Percentiles rank a stretch among this genome's conserved stretches.
Conservation (phyloP, 2,113 vertebrate species). For the Mormoops blainvillei region DNA sequence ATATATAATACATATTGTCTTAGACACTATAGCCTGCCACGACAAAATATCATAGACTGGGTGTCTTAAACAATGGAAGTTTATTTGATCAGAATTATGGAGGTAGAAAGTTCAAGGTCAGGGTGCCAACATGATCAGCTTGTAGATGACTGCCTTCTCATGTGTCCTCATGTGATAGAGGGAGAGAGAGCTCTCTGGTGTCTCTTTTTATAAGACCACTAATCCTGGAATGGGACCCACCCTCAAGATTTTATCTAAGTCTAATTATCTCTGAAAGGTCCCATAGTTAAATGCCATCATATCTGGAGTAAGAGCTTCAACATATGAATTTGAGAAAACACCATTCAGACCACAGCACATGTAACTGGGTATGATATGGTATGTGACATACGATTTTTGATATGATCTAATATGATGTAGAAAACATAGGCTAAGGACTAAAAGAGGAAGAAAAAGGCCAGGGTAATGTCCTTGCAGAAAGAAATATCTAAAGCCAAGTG, state of each 20-base stretch:
- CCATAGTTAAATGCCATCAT: background rate
- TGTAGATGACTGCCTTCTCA: background rate
- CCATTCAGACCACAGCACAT: background rate
- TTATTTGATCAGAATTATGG: background rate
- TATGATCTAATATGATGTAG: background rate
- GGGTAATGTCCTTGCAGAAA: background rate
- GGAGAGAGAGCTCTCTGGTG: background rate
- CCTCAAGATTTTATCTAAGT: background rate
- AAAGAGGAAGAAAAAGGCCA: background rate
- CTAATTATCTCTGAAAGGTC: background rate
- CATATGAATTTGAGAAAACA: background rate
- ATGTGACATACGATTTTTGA: no score
- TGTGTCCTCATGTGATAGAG: background rate
- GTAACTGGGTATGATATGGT: background rate
- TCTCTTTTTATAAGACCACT: background rate
- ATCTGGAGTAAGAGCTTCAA: background rate
- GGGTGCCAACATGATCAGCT: accelerated
- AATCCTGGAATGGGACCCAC: no score
- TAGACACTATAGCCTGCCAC: background rate
- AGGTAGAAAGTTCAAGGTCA: background rate
- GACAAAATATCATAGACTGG: background rate
- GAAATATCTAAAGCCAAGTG: background rate
- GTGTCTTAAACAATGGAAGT: background rate
- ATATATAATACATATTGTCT: background rate
- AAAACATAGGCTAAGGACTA: background rate